Percentiles rank a stretch among this genome's conserved stretches.
Conservation (phyloP, 2,888 invertebrate species). For the Apodemia mormo region DNA sequence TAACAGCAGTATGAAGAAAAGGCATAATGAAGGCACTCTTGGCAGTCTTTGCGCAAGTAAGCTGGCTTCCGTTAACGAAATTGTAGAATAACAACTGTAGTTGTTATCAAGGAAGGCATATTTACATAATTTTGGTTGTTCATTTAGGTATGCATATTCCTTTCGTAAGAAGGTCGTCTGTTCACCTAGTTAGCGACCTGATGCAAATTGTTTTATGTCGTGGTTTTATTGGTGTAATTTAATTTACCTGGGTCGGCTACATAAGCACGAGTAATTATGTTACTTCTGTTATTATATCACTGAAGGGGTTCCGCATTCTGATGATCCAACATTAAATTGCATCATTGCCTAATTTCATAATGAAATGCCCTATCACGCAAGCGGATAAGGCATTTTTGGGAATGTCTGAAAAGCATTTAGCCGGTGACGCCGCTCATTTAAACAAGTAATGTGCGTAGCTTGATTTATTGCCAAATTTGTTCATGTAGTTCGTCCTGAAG, state of each 20-base stretch:
- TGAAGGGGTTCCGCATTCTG: background rate
- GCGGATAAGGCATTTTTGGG: background rate
- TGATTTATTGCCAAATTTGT: no score
- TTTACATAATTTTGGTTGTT: background rate
- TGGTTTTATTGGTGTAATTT: slow-evolving; percentile 22
- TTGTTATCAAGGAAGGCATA: background rate
- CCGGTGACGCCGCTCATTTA: no score
- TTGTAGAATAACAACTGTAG: no score
- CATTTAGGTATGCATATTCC: background rate
- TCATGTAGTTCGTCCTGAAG: no score
- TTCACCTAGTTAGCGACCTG: background rate
- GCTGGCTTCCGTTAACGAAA: no score
- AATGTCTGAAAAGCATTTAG: no score
- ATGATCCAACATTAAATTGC: background rate
- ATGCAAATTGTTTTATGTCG: slow-evolving; percentile 11
- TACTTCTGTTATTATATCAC: background rate
- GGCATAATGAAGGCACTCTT: no score
- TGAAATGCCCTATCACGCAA: background rate
- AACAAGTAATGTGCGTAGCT: no score
- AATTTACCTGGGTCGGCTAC: background rate
- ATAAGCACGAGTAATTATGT: background rate
- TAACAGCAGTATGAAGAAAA: no score
- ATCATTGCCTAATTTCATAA: background rate
- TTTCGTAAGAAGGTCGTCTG: slow-evolving; percentile 6
- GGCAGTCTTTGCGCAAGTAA: no score